These are phyloP conservation scores for Hylomyscus alleni DNA, from an alignment of 2,797 vertebrate species.

Conservation along the genomic window DNA sequence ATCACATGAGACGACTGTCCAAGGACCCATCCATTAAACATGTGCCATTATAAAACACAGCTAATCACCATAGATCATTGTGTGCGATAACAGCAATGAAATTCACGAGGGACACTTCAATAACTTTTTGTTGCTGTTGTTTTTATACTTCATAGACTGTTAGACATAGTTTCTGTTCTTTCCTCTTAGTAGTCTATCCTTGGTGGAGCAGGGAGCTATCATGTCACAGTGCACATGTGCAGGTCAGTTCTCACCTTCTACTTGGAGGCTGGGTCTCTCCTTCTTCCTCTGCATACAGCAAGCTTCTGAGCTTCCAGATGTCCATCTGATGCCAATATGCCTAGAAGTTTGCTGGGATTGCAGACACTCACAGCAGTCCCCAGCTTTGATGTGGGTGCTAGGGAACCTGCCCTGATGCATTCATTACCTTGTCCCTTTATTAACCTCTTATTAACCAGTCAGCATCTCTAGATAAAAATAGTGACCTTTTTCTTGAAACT, in stretches of 20 bases:
- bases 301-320: neutral
- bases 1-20: slow-evolving; percentile 40
- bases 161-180: neutral
- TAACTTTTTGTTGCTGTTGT: neutral
- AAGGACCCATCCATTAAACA: slow-evolving; percentile 22
- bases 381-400: neutral
- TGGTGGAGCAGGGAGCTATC: too few relatives aligned
- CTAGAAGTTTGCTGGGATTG: neutral
- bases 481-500: slow-evolving; percentile 72
- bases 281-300: neutral
- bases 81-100: slow-evolving; percentile 11
- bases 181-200: neutral
- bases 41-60: slow-evolving; percentile 30
- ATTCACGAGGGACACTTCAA: neutral
- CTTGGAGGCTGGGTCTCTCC: neutral
- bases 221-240: neutral
- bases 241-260: neutral
- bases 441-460: slow-evolving; percentile 72
- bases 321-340: neutral
- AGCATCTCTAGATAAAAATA: neutral
- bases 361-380: neutral
- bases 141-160: neutral
- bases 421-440: neutral
- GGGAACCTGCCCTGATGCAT: neutral
- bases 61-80: slow-evolving; percentile 25